A percentile compares a stretch with the other conserved stretches of the same genome.
These are phyloP conservation scores for Bruchidius siliquastri DNA, from an alignment of 2,888 invertebrate genomes.

Conservation along the genomic window DNA sequence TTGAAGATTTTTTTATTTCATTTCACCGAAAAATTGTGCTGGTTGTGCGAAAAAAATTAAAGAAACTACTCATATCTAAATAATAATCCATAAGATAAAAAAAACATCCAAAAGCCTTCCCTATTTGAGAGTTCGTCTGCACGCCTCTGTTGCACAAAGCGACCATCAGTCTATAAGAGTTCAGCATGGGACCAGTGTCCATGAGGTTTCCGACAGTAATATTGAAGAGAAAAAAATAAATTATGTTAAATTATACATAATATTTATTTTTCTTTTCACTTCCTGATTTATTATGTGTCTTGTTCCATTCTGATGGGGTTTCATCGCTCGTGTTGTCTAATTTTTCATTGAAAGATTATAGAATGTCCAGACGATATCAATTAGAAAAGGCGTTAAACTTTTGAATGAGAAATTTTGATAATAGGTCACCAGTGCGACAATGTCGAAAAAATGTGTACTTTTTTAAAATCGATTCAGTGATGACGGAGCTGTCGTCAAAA, in stretches of 20 bases:
- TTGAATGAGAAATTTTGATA: too few species aligned
- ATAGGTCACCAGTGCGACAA: too few species aligned
- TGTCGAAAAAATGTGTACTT: too few species aligned
- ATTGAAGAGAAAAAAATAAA: constrained; percentile 39
- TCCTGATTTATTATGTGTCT: constrained; percentile 9
- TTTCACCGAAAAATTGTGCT: too few species aligned
- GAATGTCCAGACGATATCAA: neutral
- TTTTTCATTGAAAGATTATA: neutral
- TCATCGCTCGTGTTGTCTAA: constrained; percentile 7
- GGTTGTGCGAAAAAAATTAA: too few species aligned
- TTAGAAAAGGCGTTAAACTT: too few species aligned
- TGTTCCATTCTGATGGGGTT: constrained; percentile 9
- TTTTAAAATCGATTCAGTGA: too few species aligned
- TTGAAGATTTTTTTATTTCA: too few species aligned
- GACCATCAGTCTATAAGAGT: constrained; percentile 46
- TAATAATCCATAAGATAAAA: too few species aligned
- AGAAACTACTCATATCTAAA: too few species aligned
- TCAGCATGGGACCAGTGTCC: constrained; percentile 44
- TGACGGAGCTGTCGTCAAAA: too few species aligned
- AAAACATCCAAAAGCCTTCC: too few species aligned
- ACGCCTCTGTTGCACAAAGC: constrained; percentile 46
- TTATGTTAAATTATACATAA: constrained; percentile 35
- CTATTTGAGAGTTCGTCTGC: constrained; percentile 33
- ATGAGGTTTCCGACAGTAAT: constrained; percentile 39
- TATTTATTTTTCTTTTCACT: constrained; percentile 16